Conservation (phyloP, 2,888 invertebrate species). For the Amphimallon solstitiale region DNA sequence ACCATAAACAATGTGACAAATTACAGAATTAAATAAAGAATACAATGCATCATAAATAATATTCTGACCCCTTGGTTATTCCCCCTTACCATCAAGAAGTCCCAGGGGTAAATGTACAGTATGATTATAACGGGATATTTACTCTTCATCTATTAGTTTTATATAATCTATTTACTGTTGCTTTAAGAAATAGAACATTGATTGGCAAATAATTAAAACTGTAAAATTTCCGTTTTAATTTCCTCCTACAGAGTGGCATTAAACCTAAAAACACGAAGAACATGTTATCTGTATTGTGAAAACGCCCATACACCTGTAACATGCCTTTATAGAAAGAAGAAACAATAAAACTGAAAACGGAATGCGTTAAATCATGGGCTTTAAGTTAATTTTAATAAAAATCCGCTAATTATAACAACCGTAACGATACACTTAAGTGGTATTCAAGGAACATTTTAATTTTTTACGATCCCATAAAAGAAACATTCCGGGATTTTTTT, state of each 20-base stretch:
- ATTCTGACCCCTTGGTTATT: not conserved
- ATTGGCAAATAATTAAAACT: constrained; percentile 14
- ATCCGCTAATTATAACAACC: constrained; percentile 49
- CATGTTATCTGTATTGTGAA: constrained; percentile 7
- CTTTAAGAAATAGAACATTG: too few species aligned
- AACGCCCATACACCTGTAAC: not conserved
- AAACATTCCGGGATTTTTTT: constrained; percentile 49
- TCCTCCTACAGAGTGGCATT: not conserved
- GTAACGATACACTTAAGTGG: constrained; percentile 49
- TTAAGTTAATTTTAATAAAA: constrained; percentile 38
- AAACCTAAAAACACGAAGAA: constrained; percentile 10
- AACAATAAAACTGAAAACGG: constrained; percentile 31
- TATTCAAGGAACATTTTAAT: constrained; percentile 49
- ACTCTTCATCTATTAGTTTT: not conserved
- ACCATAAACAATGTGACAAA: too few species aligned
- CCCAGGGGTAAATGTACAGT: not conserved
- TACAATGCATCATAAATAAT: not conserved
- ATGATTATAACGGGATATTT: constrained; percentile 7
- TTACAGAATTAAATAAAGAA: not conserved
- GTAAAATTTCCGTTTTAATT: constrained; percentile 24
- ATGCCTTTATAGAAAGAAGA: not conserved
- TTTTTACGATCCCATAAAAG: constrained; percentile 53
- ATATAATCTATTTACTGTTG: too few species aligned
- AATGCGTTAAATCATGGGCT: constrained; percentile 22
- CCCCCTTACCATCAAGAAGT: not conserved